A percentile compares a stretch with the other conserved stretches of the same genome.
Conservation (phyloP, 2,888 invertebrate species). For the Lamproptera curius region DNA sequence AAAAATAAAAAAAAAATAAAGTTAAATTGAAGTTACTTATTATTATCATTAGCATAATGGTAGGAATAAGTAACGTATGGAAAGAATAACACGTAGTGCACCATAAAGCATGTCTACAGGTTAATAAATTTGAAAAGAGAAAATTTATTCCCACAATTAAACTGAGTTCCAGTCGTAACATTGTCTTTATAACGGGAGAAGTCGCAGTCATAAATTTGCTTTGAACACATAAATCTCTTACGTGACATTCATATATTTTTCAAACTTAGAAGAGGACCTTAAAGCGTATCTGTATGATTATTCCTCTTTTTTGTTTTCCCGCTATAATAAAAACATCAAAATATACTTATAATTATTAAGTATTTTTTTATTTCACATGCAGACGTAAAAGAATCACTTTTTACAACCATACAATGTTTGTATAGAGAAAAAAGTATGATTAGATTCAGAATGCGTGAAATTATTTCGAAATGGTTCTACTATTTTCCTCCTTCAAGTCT, state of each 20-base stretch:
- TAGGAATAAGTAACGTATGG: no score
- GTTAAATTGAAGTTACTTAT: no score
- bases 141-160: slow-evolving; percentile 8
- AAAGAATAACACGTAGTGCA: no score
- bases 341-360: not conserved
- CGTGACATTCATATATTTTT: slow-evolving; percentile 34
- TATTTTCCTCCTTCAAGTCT: not conserved
- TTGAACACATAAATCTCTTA: slow-evolving; percentile 50
- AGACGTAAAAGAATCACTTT: slow-evolving; percentile 19
- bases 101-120: not conserved
- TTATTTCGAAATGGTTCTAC: not conserved
- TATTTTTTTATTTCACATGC: not conserved
- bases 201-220: slow-evolving; percentile 51
- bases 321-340: not conserved
- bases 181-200: slow-evolving; percentile 46
- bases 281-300: no score
- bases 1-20: no score
- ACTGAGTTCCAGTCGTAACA: slow-evolving; percentile 27
- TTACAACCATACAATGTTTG: not conserved
- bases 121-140: slow-evolving; percentile 6
- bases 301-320: no score
- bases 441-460: not conserved
- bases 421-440: not conserved
- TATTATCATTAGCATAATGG: no score
- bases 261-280: not conserved